These are phyloP conservation scores for Gnathochromis pfefferi DNA, from an alignment of 2,113 vertebrate species.

Conservation along the genomic window DNA sequence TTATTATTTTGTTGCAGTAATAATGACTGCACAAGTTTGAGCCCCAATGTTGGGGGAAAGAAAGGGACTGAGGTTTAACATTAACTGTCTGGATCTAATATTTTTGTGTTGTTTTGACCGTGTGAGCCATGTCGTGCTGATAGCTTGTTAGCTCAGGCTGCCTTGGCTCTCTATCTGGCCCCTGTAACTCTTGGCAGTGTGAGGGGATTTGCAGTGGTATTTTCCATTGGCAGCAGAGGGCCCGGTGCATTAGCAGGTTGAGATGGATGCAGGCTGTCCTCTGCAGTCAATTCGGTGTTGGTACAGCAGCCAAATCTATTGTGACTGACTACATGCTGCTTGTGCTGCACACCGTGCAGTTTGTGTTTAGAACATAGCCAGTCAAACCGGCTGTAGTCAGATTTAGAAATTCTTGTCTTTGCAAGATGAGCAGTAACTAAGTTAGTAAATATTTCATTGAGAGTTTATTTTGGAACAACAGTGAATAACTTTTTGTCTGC, in stretches of 20 bases:
- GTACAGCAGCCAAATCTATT: slow-evolving; percentile 20
- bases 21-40: neutral
- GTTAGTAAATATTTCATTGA: neutral
- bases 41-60: neutral
- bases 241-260: neutral
- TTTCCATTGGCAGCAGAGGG: slow-evolving; percentile 37
- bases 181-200: slow-evolving; percentile 3
- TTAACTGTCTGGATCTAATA: neutral
- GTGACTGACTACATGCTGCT: neutral
- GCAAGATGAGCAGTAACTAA: neutral
- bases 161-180: neutral
- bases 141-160: neutral
- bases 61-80: neutral
- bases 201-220: slow-evolving; percentile 40
- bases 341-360: neutral
- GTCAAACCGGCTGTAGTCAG: neutral
- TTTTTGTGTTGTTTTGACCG: neutral
- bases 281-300: neutral
- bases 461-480: neutral
- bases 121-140: neutral
- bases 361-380: neutral
- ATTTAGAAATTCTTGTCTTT: neutral
- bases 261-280: slow-evolving; percentile 2
- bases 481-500: neutral
- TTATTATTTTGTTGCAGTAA: neutral